These are phyloP conservation scores for Sebastiscus albofasciatus DNA, from an alignment of 2,797 vertebrate species.

Conservation along the genomic window DNA sequence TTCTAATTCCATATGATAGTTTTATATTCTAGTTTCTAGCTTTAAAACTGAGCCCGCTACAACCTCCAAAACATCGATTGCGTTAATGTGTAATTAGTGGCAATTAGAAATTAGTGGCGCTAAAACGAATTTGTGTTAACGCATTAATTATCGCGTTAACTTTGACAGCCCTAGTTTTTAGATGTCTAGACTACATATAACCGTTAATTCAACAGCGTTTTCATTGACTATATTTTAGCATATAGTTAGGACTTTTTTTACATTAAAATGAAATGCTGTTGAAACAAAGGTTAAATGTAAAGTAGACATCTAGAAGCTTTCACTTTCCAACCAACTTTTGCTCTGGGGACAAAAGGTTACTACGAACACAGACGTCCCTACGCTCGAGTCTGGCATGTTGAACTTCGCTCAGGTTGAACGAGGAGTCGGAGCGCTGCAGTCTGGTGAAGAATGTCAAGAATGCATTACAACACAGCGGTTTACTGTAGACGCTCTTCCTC, in stretches of 20 bases:
- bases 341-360: slow-evolving; percentile 11
- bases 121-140: no score
- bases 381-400: slow-evolving; percentile 29
- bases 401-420: slow-evolving; percentile 45
- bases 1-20: no score
- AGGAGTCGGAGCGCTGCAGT: slow-evolving; percentile 28
- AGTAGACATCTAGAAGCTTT: background rate
- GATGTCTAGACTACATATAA: background rate
- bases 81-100: no score
- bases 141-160: no score
- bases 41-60: no score
- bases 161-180: background rate
- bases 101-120: no score
- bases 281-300: background rate
- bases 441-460: slow-evolving; percentile 70
- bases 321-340: background rate
- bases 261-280: background rate
- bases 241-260: background rate
- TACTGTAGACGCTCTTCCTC: slow-evolving; percentile 60
- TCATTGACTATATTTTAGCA: background rate
- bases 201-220: background rate
- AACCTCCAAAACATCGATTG: no score
- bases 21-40: no score
- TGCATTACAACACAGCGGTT: slow-evolving; percentile 64
- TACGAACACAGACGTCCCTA: background rate